Conservation (phyloP, 37 sponge, comb jelly and placozoan species). For the Amphimedon queenslandica region DNA sequence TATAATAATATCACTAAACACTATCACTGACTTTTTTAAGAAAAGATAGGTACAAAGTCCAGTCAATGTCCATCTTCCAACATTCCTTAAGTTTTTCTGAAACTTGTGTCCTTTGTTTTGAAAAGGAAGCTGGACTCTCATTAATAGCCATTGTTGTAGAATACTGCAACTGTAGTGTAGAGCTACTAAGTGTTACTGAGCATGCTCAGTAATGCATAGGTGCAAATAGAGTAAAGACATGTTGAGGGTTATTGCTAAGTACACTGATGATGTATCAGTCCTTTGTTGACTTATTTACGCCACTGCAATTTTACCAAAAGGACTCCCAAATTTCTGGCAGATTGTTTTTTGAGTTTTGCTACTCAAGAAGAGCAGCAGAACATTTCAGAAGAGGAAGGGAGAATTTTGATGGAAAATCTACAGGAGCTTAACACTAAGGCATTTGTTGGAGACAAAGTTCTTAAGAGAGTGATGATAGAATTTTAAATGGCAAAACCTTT, state of each 20-base stretch:
- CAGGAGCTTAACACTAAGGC: slow-evolving; percentile 8
- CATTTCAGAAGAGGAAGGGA: not conserved
- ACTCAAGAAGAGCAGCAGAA: not conserved
- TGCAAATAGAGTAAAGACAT: not conserved
- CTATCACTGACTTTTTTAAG: not conserved
- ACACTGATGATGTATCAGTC: slow-evolving; percentile 34
- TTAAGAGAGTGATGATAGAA: not conserved
- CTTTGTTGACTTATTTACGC: slow-evolving; percentile 39
- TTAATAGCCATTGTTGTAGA: not conserved
- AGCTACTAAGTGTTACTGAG: not conserved
- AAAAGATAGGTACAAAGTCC: slow-evolving; percentile 3
- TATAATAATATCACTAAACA: too few relatives aligned
- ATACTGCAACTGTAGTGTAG: not conserved
- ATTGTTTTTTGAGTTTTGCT: slow-evolving; percentile 25
- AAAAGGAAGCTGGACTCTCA: not conserved
- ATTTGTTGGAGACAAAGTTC: slow-evolving; percentile 1
- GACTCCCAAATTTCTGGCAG: slow-evolving; percentile 17
- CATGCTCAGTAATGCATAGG: not conserved
- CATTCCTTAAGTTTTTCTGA: slow-evolving; percentile 6
- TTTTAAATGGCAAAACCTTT: slow-evolving; percentile 6
- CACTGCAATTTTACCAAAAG: not conserved
- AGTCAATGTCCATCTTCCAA: slow-evolving; percentile 18
- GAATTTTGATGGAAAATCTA: slow-evolving; percentile 14
- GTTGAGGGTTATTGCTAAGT: slow-evolving; percentile 13
- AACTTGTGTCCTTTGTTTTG: not conserved